Percentiles rank a stretch among this genome's conserved stretches.
Evolutionary conservation across 2,888 invertebrate genomes (phyloP).

Genomic region (Tetragonisca angustula): DNA sequence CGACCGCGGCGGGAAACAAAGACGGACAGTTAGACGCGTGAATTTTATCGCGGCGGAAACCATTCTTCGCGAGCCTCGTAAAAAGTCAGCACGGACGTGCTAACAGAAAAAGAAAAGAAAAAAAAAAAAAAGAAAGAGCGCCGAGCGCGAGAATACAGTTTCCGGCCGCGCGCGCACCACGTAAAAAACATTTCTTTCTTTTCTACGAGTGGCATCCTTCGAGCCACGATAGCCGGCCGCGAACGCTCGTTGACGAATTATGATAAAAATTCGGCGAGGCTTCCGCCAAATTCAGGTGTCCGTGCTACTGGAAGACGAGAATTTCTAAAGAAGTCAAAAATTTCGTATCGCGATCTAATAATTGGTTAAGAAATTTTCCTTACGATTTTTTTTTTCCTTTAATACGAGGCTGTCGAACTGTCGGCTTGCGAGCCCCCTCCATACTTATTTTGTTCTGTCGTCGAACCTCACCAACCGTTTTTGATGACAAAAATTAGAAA

Average conservation of each 20-base stretch:
- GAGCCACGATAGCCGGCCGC: constrained; percentile 3
- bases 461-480: too few relatives aligned
- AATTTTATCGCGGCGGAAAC: constrained; percentile 60
- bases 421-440: too few relatives aligned
- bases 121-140: background rate
- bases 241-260: constrained; percentile 26
- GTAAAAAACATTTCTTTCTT: constrained; percentile 42
- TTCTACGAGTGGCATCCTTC: constrained; percentile 29
- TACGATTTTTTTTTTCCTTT: too few relatives aligned
- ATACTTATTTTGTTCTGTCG: too few relatives aligned
- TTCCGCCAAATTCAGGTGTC: background rate
- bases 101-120: constrained; percentile 1
- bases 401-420: too few relatives aligned
- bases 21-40: constrained; percentile 54
- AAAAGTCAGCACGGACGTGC: constrained; percentile 49
- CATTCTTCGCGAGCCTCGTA: constrained; percentile 53
- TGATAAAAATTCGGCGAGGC: constrained; percentile 15
- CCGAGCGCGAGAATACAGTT: constrained; percentile 30
- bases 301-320: too few relatives aligned
- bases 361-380: too few relatives aligned
- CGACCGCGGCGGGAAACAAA: constrained; percentile 42
- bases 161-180: constrained; percentile 39
- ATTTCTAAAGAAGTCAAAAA: too few relatives aligned
- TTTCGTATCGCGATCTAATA: too few relatives aligned
- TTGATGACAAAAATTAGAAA: too few relatives aligned